phyloP scores from a whole-genome alignment of 2,888 invertebrate genomes.

The Pandemis cinnamomeana region DNA sequence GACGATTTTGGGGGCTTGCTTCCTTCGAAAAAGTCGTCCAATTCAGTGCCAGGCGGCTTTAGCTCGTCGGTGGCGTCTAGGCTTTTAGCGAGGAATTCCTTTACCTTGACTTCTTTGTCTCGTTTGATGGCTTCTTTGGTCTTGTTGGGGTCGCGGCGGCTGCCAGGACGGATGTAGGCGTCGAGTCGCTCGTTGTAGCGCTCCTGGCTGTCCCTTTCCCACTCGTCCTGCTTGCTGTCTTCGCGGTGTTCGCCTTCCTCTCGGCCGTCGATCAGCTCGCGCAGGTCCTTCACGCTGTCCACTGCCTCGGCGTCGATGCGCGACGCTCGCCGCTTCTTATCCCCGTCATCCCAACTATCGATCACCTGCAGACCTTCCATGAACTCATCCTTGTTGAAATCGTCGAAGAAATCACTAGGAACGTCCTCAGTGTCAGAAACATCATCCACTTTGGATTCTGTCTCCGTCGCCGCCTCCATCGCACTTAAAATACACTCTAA shows the following conservation, averaged over 20 bases:
- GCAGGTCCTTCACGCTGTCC: conserved; percentile 64
- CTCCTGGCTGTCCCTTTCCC: conserved; percentile 44
- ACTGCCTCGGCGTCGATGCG: conserved; percentile 56
- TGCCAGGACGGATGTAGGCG: conserved; percentile 73
- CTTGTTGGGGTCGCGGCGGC: conserved; percentile 75
- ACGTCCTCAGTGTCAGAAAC: conserved; percentile 70
- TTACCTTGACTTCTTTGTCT: conserved; percentile 78
- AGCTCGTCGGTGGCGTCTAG: conserved; percentile 70
- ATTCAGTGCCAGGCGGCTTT: conserved; percentile 77
- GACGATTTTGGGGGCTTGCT: conserved; percentile 50
- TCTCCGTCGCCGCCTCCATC: conserved; percentile 48
- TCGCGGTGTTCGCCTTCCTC: conserved; percentile 23
- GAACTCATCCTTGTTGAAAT: conserved; percentile 76
- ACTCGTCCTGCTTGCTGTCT: conserved; percentile 1
- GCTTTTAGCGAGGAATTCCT: conserved; percentile 72
- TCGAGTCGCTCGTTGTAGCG: conserved; percentile 55
- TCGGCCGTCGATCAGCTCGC: conserved; percentile 55
- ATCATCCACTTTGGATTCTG: conserved; percentile 52
- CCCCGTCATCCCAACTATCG: conserved; percentile 73
- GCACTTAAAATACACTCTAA: conserved; percentile 2
- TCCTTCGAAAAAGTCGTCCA: conserved; percentile 71
- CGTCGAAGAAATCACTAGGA: conserved; percentile 80
- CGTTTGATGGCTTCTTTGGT: conserved; percentile 75
- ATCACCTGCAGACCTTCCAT: conserved; percentile 79
- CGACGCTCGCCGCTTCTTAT: conserved; percentile 45